These are phyloP conservation scores for Sebastes vulpes DNA, from an alignment of 2,797 vertebrate genomes.

Conservation along the genomic window DNA sequence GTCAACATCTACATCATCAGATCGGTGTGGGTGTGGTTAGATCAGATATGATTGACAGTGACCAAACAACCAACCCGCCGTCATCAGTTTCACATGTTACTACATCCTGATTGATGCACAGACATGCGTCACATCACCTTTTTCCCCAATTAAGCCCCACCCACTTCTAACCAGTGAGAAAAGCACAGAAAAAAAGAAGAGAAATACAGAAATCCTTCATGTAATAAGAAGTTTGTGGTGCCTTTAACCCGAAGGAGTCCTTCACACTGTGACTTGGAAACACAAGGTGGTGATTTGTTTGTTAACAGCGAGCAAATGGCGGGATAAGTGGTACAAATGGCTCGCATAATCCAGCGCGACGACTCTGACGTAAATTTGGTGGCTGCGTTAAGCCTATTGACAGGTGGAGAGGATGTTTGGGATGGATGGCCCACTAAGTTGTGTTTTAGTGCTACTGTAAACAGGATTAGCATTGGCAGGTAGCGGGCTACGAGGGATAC, in stretches of 20 bases:
- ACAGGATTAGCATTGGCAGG: constrained; percentile 85
- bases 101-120: neutral
- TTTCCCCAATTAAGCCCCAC: neutral
- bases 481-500: constrained; percentile 66
- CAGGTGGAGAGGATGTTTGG: constrained; percentile 58
- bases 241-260: neutral
- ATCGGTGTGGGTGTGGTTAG: no score
- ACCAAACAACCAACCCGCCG: neutral
- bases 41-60: neutral
- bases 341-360: constrained; percentile 39
- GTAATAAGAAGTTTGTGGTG: neutral
- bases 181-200: neutral
- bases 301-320: constrained; percentile 11
- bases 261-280: neutral
- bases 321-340: constrained; percentile 54
- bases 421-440: constrained; percentile 75
- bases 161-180: neutral
- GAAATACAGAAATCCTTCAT: neutral
- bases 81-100: neutral
- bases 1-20: no score
- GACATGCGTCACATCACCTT: neutral
- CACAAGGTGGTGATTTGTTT: constrained; percentile 29
- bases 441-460: constrained; percentile 79
- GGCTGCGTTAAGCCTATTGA: constrained; percentile 71
- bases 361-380: constrained; percentile 60